Base-by-base conservation (phyloP, 1,140 invertebrate species). In the Choristoneura fumiferana region DNA sequence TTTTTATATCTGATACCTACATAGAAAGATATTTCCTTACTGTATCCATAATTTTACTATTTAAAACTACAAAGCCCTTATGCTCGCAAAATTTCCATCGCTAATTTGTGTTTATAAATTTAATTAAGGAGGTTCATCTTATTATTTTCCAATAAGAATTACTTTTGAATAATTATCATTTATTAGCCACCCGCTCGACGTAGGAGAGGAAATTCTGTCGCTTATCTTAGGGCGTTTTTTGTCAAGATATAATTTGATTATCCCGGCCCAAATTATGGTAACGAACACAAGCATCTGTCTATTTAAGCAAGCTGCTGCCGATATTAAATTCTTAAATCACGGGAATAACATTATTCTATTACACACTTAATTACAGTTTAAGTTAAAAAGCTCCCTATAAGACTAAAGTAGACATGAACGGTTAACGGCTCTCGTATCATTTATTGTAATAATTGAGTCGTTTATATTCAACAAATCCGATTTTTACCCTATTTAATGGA, bases 241-340 rank as follows among this genome's bases (percentile, higher is more conserved):
- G 54, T 63, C 40, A 65, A 76, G 74, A 69, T 62, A 68, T 76
- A 77, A 73, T 80, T 80, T 72, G 67, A 80, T 77, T 69, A 72
- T 67, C 67, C 67, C 57, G 49, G 63, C 38, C 58, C 69, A 71
- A 77, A 69, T 72, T 76, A 80, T 73, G 73, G 45, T 72, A 72
- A 73, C 62, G 63, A 75, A 76, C 65, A 71, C 18, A 76, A 72
- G 60, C 69, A 67, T 66, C 63, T 65, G 57, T 72, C 67, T 70
- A 76, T 77, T 76, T 58, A 72, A 72, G 63, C 74, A 77, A 76
- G 72, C 74, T 80, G 77, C 69, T 76, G 65, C 77, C 66, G 65
- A 76, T 76, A 76, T 73, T 76, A 76, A 71, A 76, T 73, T 76
- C 67, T 73, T 67, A 71, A 76, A 76, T 70, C 73, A 65, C 57